These are phyloP conservation scores for Laspeyria flexula DNA, from an alignment of 2,888 invertebrate species.

Conservation along the genomic window DNA sequence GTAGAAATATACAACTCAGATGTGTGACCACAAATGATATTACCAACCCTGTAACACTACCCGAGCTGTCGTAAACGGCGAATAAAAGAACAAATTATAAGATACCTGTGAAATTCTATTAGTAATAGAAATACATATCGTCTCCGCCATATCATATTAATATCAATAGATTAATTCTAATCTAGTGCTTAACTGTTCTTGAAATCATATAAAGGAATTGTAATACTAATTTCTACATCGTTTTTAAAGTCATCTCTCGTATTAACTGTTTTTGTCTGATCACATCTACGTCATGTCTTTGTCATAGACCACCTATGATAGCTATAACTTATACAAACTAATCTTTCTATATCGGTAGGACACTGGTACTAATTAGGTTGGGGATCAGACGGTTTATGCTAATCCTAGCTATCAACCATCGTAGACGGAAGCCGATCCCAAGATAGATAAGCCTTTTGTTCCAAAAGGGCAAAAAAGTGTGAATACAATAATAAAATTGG, in stretches of 20 bases:
- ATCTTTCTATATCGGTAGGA: neutral
- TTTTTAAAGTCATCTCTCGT: neutral
- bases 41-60: too few relatives aligned
- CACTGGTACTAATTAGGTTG: slow-evolving; percentile 8
- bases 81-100: too few relatives aligned
- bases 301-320: slow-evolving; percentile 6
- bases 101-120: too few relatives aligned
- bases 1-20: too few relatives aligned
- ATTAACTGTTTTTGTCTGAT: neutral
- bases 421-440: slow-evolving; percentile 20
- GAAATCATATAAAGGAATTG: too few relatives aligned
- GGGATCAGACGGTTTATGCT: slow-evolving; percentile 9
- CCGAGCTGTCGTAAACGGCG: too few relatives aligned
- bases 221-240: neutral
- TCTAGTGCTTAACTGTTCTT: too few relatives aligned
- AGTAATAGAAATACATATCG: too few relatives aligned
- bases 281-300: neutral
- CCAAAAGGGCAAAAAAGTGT: slow-evolving; percentile 21
- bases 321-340: neutral
- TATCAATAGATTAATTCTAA: too few relatives aligned
- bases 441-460: slow-evolving; percentile 10
- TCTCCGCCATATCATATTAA: too few relatives aligned
- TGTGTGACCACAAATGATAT: too few relatives aligned
- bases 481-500: slow-evolving; percentile 29
- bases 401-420: slow-evolving; percentile 9